Conservation (phyloP, 2,113 vertebrate genomes). For the Callorhinus ursinus region DNA sequence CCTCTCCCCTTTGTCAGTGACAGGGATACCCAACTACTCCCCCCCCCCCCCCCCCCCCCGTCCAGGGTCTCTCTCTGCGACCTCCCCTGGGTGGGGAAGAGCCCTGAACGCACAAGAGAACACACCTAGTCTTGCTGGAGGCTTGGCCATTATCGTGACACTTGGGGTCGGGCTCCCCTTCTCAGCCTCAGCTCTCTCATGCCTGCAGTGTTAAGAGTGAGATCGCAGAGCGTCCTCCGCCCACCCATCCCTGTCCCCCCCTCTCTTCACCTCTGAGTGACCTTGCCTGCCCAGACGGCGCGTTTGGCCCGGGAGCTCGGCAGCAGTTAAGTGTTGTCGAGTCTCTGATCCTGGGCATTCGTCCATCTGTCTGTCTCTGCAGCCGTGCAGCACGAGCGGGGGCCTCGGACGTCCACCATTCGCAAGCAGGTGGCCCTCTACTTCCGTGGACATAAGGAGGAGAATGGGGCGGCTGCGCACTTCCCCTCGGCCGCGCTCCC, state of each 20-base stretch:
- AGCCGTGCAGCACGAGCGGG: constrained; percentile 99
- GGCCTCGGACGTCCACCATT: constrained; percentile 97
- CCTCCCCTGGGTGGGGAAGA: neutral
- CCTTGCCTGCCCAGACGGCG: neutral
- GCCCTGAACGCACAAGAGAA: neutral
- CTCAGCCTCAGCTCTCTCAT: neutral
- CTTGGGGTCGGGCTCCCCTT: neutral
- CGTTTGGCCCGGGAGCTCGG: neutral
- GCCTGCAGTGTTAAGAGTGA: neutral
- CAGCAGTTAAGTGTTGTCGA: neutral
- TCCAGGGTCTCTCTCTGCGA: neutral
- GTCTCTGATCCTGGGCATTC: neutral
- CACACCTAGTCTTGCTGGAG: neutral
- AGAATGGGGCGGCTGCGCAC: constrained; percentile 92
- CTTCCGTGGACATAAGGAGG: constrained; percentile 98
- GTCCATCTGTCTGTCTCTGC: constrained; percentile 53
- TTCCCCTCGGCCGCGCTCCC: constrained; percentile 93
- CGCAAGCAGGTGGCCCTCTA: constrained; percentile 99
- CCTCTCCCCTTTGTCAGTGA: neutral
- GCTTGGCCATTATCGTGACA: neutral
- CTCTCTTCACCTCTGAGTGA: neutral
- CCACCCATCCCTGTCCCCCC: neutral
- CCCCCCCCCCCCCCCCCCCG: too few species aligned
- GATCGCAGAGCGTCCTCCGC: neutral
- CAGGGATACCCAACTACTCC: too few species aligned